These are phyloP conservation scores for Leptopilina syphax DNA, from an alignment of 2,888 invertebrate genomes.

Conservation along the genomic window DNA sequence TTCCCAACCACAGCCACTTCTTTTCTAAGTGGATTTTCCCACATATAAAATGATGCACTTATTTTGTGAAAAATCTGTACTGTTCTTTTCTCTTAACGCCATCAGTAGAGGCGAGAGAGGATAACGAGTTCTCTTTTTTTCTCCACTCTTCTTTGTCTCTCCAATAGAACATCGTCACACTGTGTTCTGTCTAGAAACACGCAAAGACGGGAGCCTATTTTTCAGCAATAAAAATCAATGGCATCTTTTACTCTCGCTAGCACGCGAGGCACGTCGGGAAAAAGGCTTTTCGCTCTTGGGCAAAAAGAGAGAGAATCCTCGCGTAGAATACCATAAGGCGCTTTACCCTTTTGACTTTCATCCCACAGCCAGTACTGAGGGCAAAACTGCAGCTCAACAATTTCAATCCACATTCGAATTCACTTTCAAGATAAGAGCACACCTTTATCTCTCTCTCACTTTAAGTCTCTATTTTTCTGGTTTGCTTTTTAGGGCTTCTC, in stretches of 20 bases:
- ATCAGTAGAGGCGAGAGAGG: constrained; percentile 11
- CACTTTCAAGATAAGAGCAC: constrained; percentile 31
- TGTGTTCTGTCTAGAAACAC: constrained; percentile 57
- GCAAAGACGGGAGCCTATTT: constrained; percentile 61
- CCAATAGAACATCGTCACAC: constrained; percentile 47
- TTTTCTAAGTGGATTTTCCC: neutral
- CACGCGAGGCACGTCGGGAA: constrained; percentile 64
- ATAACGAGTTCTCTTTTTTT: constrained; percentile 9
- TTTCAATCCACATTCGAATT: constrained; percentile 33
- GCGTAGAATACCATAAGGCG: constrained; percentile 60
- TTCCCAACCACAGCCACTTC: neutral
- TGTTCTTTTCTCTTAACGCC: neutral
- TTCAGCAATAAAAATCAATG: constrained; percentile 68
- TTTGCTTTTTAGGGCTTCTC: neutral
- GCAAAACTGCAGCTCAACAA: constrained; percentile 43
- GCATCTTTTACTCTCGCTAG: constrained; percentile 57
- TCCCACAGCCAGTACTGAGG: constrained; percentile 47
- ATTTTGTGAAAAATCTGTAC: constrained; percentile 1
- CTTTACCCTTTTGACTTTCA: constrained; percentile 63
- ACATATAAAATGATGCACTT: constrained; percentile 1
- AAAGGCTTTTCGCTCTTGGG: constrained; percentile 56
- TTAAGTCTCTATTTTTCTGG: constrained; percentile 9
- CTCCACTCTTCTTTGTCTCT: constrained; percentile 6
- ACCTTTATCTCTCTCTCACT: neutral
- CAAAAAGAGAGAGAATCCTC: constrained; percentile 47